These are phyloP conservation scores for Montipora cactus DNA, from an alignment of 64 coral and sea anemone genomes.

Conservation along the genomic window DNA sequence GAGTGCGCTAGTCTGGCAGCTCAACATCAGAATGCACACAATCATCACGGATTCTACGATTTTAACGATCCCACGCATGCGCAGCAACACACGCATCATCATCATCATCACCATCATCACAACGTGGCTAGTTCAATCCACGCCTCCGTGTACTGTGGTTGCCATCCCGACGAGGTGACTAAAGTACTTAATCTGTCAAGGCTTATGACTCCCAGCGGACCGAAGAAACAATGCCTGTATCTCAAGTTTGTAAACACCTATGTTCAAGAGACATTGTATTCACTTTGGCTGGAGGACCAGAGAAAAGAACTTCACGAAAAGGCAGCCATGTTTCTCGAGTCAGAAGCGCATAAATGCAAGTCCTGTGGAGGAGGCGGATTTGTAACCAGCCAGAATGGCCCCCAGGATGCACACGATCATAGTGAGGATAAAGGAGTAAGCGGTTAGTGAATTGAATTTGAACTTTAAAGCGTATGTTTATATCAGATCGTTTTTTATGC, in stretches of 20 bases:
- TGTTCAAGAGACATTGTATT: slow-evolving; percentile 93
- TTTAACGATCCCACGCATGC: slow-evolving; percentile 85
- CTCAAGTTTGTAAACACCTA: slow-evolving; percentile 93
- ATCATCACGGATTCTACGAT: slow-evolving; percentile 98
- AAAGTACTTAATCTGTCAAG: slow-evolving; percentile 78
- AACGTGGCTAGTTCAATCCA: slow-evolving; percentile 89
- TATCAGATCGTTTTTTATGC: neutral
- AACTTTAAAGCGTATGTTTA: too few species aligned
- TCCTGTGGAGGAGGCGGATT: slow-evolving; percentile 96
- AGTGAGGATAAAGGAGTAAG: neutral
- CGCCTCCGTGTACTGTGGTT: slow-evolving; percentile 87
- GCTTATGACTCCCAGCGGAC: slow-evolving; percentile 86
- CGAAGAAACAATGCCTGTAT: slow-evolving; percentile 90
- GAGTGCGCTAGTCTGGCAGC: slow-evolving; percentile 88
- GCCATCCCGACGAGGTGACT: slow-evolving; percentile 86
- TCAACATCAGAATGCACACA: slow-evolving; percentile 92
- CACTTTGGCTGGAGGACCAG: slow-evolving; percentile 92
- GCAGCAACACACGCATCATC: slow-evolving; percentile 87
- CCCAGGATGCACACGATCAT: neutral
- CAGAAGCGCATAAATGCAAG: slow-evolving; percentile 93
- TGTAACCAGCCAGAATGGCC: slow-evolving; percentile 32
- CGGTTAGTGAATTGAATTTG: neutral
- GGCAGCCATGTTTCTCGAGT: slow-evolving; percentile 92
- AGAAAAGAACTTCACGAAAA: slow-evolving; percentile 84
- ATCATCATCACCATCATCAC: slow-evolving; percentile 99